phyloP scores from a whole-genome alignment of 2,888 invertebrate species.

The Sylvicola cinctus region DNA sequence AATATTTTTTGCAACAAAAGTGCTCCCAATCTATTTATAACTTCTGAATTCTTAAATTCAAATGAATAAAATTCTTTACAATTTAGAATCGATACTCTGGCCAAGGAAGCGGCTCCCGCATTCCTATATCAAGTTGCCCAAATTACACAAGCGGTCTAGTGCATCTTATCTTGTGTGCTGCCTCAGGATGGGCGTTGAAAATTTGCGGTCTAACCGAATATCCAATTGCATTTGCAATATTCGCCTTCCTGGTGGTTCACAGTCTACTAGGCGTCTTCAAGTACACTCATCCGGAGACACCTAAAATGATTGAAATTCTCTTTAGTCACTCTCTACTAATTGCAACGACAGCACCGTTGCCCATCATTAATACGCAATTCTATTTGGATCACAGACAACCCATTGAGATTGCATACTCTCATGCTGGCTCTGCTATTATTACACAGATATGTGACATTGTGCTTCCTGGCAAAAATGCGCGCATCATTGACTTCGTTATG shows the following conservation, averaged over 20 bases:
- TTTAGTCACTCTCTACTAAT: background rate
- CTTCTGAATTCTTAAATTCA: no score
- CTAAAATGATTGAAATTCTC: background rate
- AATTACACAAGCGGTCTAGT: constrained; percentile 8
- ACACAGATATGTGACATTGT: background rate
- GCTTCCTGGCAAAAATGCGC: background rate
- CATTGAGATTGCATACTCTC: background rate
- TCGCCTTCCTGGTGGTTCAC: constrained; percentile 9
- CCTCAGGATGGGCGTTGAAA: constrained; percentile 10
- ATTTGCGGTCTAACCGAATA: background rate
- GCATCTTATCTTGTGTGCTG: constrained; percentile 10
- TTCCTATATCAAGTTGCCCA: no score
- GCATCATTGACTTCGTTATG: constrained; percentile 2
- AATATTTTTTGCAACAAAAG: no score
- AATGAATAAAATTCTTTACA: no score
- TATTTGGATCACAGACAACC: constrained; percentile 1
- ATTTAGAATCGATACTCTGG: no score
- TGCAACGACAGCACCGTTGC: constrained; percentile 1
- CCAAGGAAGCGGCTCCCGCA: no score
- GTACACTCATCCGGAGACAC: constrained; percentile 6
- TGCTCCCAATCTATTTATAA: no score
- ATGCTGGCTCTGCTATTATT: constrained; percentile 1
- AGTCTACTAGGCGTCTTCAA: constrained; percentile 9
- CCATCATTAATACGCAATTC: constrained; percentile 3
- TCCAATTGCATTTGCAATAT: constrained; percentile 8